Evolutionary conservation across 2,888 invertebrate species (phyloP).

Genomic region (Lycocerus yunnanus): DNA sequence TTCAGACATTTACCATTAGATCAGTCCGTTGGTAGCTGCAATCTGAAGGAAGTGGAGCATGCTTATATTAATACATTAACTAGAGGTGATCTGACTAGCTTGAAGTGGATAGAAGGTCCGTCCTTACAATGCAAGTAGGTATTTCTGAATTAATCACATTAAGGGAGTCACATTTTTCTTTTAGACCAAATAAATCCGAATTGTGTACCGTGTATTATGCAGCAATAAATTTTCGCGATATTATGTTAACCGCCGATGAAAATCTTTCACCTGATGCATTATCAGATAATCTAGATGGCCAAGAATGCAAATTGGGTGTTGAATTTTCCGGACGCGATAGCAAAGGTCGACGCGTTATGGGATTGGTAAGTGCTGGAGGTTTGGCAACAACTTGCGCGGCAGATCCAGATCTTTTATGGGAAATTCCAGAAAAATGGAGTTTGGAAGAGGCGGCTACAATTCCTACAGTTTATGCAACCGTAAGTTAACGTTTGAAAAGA

Average conservation of each 20-base stretch:
- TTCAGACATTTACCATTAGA: conserved; percentile 80
- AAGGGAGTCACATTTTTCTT: conserved; percentile 26
- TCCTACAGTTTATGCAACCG: conserved; percentile 92
- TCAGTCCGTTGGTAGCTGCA: conserved; percentile 48
- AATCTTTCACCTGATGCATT: conserved; percentile 96
- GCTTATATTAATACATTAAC: conserved; percentile 93
- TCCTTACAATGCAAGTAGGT: conserved; percentile 64
- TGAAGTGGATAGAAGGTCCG: conserved; percentile 92
- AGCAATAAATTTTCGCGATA: conserved; percentile 96
- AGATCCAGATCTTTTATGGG: conserved; percentile 85
- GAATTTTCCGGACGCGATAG: conserved; percentile 88
- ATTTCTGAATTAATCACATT: conserved; percentile 6
- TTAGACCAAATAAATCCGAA: conserved; percentile 60
- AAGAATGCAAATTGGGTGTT: conserved; percentile 93
- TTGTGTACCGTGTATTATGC: conserved; percentile 90
- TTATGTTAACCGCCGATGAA: conserved; percentile 97
- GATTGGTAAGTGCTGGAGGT: conserved; percentile 87
- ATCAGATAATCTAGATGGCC: conserved; percentile 83
- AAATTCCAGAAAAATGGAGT: conserved; percentile 84
- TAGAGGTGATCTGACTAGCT: conserved; percentile 91
- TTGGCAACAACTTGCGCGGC: conserved; percentile 89
- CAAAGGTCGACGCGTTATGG: conserved; percentile 84
- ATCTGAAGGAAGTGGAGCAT: conserved; percentile 78
- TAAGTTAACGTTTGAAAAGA: conserved; percentile 47
- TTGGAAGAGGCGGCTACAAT: conserved; percentile 93